Evolutionary conservation across 2,797 vertebrate species (phyloP), one percentile per base, ranked within the genome.

Genomic region (Acipenser ruthenus): DNA sequence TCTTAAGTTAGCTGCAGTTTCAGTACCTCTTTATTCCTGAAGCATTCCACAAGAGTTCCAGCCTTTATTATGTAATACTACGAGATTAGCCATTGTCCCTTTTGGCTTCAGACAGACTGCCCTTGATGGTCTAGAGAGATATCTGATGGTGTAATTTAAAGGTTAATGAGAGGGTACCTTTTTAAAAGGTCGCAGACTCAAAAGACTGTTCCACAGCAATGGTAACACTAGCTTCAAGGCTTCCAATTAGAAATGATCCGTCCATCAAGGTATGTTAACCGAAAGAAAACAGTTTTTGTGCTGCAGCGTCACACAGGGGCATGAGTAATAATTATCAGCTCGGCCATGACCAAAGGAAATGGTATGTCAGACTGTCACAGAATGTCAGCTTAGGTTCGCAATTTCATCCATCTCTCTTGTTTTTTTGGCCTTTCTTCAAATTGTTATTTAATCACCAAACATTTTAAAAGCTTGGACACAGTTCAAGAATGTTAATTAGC

Each of bases 291-390:
- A 73, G 65, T 64, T 8, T 11, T 67, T 70, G 69, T 70, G 71
- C 66, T 65, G 64, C 52, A 50, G 70, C 68, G 18, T 78, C 72
- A 70, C 65, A 60, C 65, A 65, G 60, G 73, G 75, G 81, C 74
- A 71, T 70, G 69, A 71, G 66, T 70, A 77, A 79, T 76, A 77
- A 83, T 84, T 77, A 78, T 75, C 72, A 78, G 75, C 73, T 77
- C n/a, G n/a, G 70, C 67, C 77, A 78, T 78, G 79, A 78, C 71
- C 71, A 69, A 65, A 49, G 68, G 69, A 74, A 77, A 67, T 65
- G 67, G 76, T 74, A 68, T 78, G 79, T 83, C 77, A 73, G 75
- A 59, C 79, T 75, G 75, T 78, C 70, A 74, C 68, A 72, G 69
- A 76, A 73, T 77, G 68, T 74, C 71, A 72, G 13, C 65, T 60